Percentiles rank a stretch among this genome's conserved stretches.
Conservation (phyloP, 1,140 invertebrate genomes). For the Nixonia krombeini region DNA sequence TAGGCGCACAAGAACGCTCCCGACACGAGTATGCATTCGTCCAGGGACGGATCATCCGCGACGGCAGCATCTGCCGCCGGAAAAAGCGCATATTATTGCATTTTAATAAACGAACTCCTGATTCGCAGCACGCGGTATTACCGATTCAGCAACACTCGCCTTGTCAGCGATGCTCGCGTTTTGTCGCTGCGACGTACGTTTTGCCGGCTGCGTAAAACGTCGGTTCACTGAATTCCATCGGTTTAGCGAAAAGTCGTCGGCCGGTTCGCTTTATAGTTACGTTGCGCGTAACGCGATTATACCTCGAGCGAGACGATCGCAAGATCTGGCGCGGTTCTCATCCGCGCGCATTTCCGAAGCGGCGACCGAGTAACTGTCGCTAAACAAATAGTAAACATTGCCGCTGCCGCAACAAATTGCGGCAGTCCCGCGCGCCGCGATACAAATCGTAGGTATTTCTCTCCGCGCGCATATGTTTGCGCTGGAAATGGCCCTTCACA, state of each 20-base stretch:
- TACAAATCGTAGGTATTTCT: background rate
- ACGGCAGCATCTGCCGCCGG: background rate
- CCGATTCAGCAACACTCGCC: too few species aligned
- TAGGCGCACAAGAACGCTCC: slow-evolving; percentile 20
- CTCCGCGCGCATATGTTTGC: background rate
- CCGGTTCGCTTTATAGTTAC: too few species aligned
- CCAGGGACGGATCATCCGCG: slow-evolving; percentile 7
- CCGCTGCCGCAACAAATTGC: background rate
- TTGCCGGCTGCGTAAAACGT: too few species aligned
- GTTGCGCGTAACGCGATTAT: too few species aligned
- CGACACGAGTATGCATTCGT: slow-evolving; percentile 12
- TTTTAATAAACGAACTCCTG: slow-evolving; percentile 2
- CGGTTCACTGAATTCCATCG: too few species aligned
- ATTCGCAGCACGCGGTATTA: background rate
- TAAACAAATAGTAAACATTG: background rate
- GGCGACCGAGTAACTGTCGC: too few species aligned
- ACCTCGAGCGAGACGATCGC: too few species aligned
- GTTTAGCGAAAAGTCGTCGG: too few species aligned
- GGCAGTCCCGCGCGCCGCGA: background rate
- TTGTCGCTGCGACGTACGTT: too few species aligned
- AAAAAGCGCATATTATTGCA: slow-evolving; percentile 7
- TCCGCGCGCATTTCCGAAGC: too few species aligned
- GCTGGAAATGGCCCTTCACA: background rate
- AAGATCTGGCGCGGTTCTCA: too few species aligned
- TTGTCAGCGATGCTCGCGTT: too few species aligned